Evolutionary conservation across 2,888 invertebrate genomes (phyloP), one percentile per base, ranked within the genome.

Genomic region (Chelonus formosanus): DNA sequence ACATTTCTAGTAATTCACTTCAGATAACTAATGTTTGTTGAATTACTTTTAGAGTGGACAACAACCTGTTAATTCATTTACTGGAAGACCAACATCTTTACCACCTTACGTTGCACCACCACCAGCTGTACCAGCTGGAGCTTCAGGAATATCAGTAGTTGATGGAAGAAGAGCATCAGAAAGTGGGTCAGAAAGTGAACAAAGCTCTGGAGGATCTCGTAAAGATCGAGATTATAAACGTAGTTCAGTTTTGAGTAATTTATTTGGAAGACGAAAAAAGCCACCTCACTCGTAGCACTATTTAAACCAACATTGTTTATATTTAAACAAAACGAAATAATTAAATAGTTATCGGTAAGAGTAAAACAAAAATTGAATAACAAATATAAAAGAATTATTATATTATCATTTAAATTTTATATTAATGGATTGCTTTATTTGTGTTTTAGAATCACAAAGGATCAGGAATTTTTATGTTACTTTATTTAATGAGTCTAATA

Each of bases 91-190:
- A 50, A 77, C 84, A 8, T 84, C 86, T 45, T 73, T 86, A 63
- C 85, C 86, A 32, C 84, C 85, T n/a, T 85, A 85, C 63, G 82
- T 85, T n/a, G 80, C 85, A 57, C 84, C 84, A 44, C 82, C 86
- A 4, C 78, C 83, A n/a, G 82, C 84, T 31, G 76, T 78, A 3
- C 73, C 79, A 3, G 81, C 79, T 59, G 76, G 74, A 32, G 69
- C 76, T 48, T 76, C 76, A 65, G 78, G 72, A 57, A 72, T 79
- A 3, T 73, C 80, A 0, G 80, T 81, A 2, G 77, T 81, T 3
- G 82, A 83, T 31, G 70, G 72, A 5, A 77, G 84, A 71, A 75
- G 84, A 71, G 75, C 81, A n/a, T 83, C 84, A 3, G 84, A 84
- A 66, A 84, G 84, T 70, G 83, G 84, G 31, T 84, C 84, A 5